phyloP scores from a whole-genome alignment of 23 tunicate species.

The Clavelina lepadiformis region DNA sequence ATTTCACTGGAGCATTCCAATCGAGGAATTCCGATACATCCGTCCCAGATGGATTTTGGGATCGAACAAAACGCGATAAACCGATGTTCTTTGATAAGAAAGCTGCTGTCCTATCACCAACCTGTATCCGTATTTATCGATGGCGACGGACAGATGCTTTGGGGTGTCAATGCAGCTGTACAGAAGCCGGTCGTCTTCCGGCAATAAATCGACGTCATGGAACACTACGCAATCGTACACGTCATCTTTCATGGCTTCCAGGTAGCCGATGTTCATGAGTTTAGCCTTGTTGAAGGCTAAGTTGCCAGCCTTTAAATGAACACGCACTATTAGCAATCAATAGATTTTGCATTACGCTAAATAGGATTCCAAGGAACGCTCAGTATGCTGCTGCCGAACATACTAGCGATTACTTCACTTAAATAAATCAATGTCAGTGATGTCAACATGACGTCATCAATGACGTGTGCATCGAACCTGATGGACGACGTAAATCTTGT shows the following conservation, averaged over 20 bases:
- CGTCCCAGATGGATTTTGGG: neutral
- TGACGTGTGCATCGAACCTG: slow-evolving; percentile 25
- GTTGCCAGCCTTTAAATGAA: slow-evolving; percentile 43
- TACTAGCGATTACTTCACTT: neutral
- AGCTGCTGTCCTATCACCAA: neutral
- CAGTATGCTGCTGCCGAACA: neutral
- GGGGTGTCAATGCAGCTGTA: slow-evolving; percentile 57
- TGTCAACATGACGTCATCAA: neutral
- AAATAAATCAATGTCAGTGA: neutral
- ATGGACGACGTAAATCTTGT: slow-evolving; percentile 64
- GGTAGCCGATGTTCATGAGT: slow-evolving; percentile 67
- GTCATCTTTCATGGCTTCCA: slow-evolving; percentile 62
- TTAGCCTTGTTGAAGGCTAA: slow-evolving; percentile 76
- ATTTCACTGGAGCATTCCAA: neutral
- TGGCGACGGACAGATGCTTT: slow-evolving; percentile 71
- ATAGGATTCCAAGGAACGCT: neutral
- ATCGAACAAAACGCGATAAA: neutral
- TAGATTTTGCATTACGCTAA: neutral
- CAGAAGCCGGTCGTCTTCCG: slow-evolving; percentile 65
- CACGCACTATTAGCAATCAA: neutral
- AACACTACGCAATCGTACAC: slow-evolving; percentile 65
- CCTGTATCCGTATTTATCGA: slow-evolving; percentile 74
- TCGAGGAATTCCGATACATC: neutral
- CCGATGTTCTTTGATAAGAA: neutral
- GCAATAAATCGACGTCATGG: slow-evolving; percentile 84